Percentiles rank a stretch among this genome's conserved stretches.
phyloP scores from a whole-genome alignment of 2,888 invertebrate species.

The Pristionchus mayeri region DNA sequence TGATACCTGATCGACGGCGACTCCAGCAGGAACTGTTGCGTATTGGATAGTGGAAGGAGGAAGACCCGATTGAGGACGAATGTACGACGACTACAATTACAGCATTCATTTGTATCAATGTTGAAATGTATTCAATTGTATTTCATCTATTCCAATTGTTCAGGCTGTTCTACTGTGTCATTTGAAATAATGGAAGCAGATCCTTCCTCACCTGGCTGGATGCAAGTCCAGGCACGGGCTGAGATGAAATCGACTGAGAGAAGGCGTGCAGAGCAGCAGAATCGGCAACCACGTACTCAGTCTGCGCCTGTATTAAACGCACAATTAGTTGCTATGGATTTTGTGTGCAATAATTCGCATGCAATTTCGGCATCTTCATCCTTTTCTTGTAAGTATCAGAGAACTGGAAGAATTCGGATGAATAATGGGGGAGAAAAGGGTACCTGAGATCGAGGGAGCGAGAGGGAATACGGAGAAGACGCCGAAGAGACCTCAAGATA shows the following conservation, averaged over 20 bases:
- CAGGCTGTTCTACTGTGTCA: too few species aligned
- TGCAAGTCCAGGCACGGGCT: not conserved
- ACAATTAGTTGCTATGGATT: too few species aligned
- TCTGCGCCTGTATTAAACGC: not conserved
- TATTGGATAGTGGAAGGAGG: slow-evolving; percentile 21
- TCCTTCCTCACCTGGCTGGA: not conserved
- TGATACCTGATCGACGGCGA: slow-evolving; percentile 21
- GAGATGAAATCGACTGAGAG: not conserved
- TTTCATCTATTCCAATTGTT: too few species aligned
- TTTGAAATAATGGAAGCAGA: too few species aligned
- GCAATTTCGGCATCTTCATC: too few species aligned
- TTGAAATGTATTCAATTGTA: too few species aligned
- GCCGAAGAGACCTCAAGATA: not conserved
- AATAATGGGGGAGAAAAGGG: not conserved
- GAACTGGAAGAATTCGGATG: too few species aligned
- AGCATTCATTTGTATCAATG: too few species aligned
- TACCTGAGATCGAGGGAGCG: not conserved
- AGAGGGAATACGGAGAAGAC: not conserved
- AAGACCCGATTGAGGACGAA: not conserved
- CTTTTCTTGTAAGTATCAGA: too few species aligned
- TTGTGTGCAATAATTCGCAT: too few species aligned
- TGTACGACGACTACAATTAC: not conserved
- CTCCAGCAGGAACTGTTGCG: not conserved
- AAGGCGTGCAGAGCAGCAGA: not conserved
- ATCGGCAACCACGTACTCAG: not conserved